Evolutionary conservation across 2,113 vertebrate species (phyloP).

Genomic region (Actenoides lindsayi): DNA sequence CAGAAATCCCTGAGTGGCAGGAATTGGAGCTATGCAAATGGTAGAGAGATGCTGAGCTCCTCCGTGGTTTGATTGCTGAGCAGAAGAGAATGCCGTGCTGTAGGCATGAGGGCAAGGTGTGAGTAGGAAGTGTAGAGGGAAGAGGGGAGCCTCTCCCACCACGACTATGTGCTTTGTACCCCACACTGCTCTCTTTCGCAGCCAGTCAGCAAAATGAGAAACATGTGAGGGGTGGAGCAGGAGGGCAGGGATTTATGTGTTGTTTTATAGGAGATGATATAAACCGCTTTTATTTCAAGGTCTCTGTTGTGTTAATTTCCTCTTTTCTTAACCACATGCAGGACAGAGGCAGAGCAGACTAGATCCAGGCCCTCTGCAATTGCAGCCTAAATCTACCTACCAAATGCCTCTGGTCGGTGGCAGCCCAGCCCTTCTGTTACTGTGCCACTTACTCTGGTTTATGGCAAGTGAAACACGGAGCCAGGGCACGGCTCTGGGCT

Average conservation of each 20-base stretch:
- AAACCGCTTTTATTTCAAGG: slow-evolving; percentile 49
- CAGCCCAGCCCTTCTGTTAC: background rate
- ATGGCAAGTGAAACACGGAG: background rate
- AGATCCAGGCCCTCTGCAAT: background rate
- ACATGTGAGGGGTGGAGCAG: slow-evolving; percentile 55
- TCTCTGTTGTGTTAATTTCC: slow-evolving; percentile 57
- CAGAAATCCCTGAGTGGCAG: background rate
- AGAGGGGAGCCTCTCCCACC: slow-evolving; percentile 29
- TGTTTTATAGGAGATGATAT: slow-evolving; percentile 61
- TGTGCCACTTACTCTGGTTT: background rate
- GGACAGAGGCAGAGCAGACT: background rate
- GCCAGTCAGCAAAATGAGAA: slow-evolving; percentile 45
- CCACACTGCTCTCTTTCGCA: background rate
- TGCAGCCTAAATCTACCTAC: background rate
- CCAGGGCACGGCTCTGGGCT: background rate
- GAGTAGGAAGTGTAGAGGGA: background rate
- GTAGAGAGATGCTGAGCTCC: background rate
- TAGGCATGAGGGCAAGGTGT: background rate
- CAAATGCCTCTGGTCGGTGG: background rate
- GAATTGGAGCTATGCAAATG: background rate
- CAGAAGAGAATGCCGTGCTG: background rate
- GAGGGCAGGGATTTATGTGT: slow-evolving; percentile 58
- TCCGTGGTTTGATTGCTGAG: background rate
- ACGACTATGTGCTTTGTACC: slow-evolving; percentile 18
- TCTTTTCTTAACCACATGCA: background rate